Percentiles rank a stretch among this genome's conserved stretches.
Conservation (phyloP, 2,113 vertebrate genomes). For the Hemiscyllium ocellatum region DNA sequence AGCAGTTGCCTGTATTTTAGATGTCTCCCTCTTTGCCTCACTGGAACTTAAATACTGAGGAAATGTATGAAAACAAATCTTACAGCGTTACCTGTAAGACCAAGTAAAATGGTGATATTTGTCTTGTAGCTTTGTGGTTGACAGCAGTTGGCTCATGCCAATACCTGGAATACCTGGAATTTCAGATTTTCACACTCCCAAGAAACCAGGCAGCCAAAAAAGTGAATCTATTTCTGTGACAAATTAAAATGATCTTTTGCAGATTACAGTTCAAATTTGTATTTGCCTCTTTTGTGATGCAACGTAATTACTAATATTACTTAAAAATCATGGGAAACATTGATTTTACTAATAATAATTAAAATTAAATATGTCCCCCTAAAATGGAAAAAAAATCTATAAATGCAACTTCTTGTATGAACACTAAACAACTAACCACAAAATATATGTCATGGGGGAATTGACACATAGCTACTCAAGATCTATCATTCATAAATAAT, state of each 20-base stretch:
- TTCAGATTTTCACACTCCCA: not conserved
- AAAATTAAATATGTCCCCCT: not conserved
- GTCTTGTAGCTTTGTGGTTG: not conserved
- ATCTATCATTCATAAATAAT: not conserved
- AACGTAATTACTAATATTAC: not conserved
- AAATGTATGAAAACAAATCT: not conserved
- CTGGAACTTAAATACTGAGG: not conserved
- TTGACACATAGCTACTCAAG: not conserved
- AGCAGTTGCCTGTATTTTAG: not conserved
- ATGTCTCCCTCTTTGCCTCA: not conserved
- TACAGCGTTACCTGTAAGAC: not conserved
- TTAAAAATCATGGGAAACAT: not conserved
- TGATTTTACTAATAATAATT: not conserved
- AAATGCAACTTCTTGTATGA: not conserved
- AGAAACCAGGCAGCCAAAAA: not conserved
- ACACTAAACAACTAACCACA: not conserved
- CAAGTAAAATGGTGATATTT: too few species aligned
- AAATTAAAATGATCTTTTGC: not conserved
- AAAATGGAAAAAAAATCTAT: not conserved
- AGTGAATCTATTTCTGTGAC: not conserved
- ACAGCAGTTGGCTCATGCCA: not conserved
- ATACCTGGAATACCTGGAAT: not conserved
- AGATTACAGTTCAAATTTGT: not conserved
- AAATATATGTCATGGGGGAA: not conserved
- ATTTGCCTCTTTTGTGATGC: not conserved